phyloP scores from a whole-genome alignment of 2,113 vertebrate genomes.

The Ranitomeya imitator region DNA sequence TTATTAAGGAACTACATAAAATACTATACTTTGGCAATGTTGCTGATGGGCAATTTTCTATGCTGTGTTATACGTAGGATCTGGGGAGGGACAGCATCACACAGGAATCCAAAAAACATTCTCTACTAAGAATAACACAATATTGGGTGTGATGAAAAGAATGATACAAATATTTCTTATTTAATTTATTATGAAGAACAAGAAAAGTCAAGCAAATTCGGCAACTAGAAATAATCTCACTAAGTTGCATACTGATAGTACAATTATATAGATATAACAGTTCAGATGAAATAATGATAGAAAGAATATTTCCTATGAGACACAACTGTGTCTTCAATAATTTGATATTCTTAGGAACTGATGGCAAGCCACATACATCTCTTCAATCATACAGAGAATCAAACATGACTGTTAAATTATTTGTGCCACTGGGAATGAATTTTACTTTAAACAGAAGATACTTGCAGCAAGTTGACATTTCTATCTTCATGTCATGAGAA shows the following conservation, averaged over 20 bases:
- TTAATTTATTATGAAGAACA: not conserved
- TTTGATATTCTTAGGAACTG: not conserved
- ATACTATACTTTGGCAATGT: not conserved
- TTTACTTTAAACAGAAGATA: slow-evolving; percentile 8
- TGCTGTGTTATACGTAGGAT: too few relatives aligned
- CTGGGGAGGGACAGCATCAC: not conserved
- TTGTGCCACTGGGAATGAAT: slow-evolving; percentile 33
- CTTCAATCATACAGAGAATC: slow-evolving; percentile 24
- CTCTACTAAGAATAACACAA: not conserved
- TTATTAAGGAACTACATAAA: not conserved
- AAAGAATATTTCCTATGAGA: not conserved
- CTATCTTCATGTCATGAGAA: not conserved
- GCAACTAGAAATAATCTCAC: slow-evolving; percentile 9
- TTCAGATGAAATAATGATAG: not conserved
- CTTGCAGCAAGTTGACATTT: not conserved
- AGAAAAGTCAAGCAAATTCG: not conserved
- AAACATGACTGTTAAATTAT: slow-evolving; percentile 34
- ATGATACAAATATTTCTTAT: not conserved
- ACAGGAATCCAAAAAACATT: not conserved
- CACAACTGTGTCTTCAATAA: slow-evolving; percentile 6
- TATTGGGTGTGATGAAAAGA: not conserved
- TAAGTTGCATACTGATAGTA: slow-evolving; percentile 7
- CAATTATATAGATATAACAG: not conserved
- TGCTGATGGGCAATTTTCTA: not conserved
- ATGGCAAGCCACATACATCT: slow-evolving; percentile 31